Percentiles rank a stretch among this genome's conserved stretches.
Evolutionary conservation across 2,113 vertebrate genomes (phyloP).

Genomic region (Rhodinocichla rosea): DNA sequence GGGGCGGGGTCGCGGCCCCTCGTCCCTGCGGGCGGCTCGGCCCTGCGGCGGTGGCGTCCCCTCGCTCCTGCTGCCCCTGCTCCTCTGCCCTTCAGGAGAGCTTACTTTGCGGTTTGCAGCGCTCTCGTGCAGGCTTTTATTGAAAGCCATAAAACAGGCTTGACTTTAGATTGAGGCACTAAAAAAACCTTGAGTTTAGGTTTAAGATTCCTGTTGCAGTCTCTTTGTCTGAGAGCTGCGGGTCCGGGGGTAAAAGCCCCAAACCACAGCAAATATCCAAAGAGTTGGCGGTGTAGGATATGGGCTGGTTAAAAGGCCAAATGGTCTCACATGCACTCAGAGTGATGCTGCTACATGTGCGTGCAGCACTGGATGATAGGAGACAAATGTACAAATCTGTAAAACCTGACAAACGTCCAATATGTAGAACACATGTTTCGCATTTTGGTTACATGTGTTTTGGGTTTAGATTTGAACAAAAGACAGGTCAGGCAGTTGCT

Average conservation of each 20-base stretch:
- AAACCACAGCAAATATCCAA: too few species aligned
- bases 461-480: slow-evolving; percentile 58
- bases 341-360: not conserved
- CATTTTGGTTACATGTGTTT: slow-evolving; percentile 56
- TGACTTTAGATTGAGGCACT: not conserved
- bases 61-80: fast-evolving
- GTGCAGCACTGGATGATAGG: not conserved
- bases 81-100: too few species aligned
- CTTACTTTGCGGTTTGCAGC: not conserved
- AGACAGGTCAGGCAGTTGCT: slow-evolving; percentile 64
- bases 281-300: not conserved
- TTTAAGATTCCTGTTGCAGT: not conserved
- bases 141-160: not conserved
- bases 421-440: slow-evolving; percentile 48
- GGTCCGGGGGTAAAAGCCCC: not conserved
- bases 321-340: not conserved
- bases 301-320: not conserved
- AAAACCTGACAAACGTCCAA: slow-evolving; percentile 19
- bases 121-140: not conserved
- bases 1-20: not conserved
- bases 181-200: not conserved
- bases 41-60: not conserved
- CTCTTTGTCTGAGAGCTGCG: not conserved
- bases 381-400: not conserved
- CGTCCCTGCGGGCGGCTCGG: not conserved